phyloP scores from a whole-genome alignment of 2,888 invertebrate genomes.

The Trachelus stipa region DNA sequence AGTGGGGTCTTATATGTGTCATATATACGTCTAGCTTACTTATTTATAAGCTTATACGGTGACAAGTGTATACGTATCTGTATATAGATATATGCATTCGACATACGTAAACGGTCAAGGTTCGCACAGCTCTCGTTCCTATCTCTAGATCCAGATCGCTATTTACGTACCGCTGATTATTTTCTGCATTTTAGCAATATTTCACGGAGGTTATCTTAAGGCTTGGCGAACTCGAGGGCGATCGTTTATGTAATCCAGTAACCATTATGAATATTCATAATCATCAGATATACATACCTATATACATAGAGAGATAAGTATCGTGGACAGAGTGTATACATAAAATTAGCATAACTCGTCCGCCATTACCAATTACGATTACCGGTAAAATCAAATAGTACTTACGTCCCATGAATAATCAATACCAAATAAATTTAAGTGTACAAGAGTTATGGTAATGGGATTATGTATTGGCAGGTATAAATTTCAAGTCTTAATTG shows the following conservation, averaged over 20 bases:
- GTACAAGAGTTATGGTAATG: neutral
- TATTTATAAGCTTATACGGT: neutral
- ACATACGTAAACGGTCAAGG: neutral
- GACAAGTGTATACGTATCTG: neutral
- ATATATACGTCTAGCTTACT: neutral
- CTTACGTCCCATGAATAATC: no score
- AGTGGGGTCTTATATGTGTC: neutral
- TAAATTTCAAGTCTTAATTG: neutral
- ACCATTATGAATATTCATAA: conserved; percentile 49
- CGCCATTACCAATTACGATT: conserved; percentile 35
- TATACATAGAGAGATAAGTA: neutral
- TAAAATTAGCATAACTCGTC: conserved; percentile 52
- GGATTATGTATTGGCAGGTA: neutral
- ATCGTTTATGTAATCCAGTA: conserved; percentile 44
- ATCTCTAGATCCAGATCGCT: neutral
- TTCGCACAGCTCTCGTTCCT: neutral
- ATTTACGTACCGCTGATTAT: neutral
- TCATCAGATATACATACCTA: neutral
- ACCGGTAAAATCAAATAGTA: no score
- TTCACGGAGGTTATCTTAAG: neutral
- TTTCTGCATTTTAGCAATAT: neutral
- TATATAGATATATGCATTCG: neutral
- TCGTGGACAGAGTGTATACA: neutral
- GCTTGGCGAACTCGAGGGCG: neutral
- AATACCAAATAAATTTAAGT: neutral